Conservation (phyloP, 1,140 invertebrate species). For the Drosophila erecta region DNA sequence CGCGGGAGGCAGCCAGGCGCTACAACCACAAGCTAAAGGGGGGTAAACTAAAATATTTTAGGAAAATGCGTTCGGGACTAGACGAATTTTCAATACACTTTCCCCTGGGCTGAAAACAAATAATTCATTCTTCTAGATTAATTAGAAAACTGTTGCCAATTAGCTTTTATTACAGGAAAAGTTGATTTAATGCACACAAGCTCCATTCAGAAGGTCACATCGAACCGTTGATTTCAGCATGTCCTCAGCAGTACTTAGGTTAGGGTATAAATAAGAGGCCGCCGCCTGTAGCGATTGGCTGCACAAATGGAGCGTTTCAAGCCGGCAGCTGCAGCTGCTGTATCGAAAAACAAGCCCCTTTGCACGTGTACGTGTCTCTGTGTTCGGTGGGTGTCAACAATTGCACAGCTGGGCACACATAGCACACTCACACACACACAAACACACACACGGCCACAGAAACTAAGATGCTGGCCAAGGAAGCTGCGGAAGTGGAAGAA, state of each 20-base stretch:
- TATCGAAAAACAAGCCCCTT: slow-evolving; percentile 16
- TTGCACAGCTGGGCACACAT: slow-evolving; percentile 67
- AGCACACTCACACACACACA: background rate
- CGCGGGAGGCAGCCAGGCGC: slow-evolving; percentile 37
- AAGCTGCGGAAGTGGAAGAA: slow-evolving; percentile 50
- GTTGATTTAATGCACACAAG: no score
- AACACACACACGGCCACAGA: slow-evolving; percentile 27
- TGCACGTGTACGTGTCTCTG: slow-evolving; percentile 26
- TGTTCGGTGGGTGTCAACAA: slow-evolving; percentile 72
- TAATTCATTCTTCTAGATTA: background rate
- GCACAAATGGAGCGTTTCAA: slow-evolving; percentile 67
- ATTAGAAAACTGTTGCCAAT: background rate
- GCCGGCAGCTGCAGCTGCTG: slow-evolving; percentile 57
- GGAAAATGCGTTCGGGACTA: background rate
- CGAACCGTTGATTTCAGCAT: background rate
- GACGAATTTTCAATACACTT: background rate
- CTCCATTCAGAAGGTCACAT: background rate
- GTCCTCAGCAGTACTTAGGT: slow-evolving; percentile 2
- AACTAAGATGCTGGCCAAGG: slow-evolving; percentile 40
- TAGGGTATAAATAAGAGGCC: slow-evolving; percentile 31
- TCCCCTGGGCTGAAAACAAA: background rate
- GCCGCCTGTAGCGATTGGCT: slow-evolving; percentile 47
- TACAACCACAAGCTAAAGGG: slow-evolving; percentile 2
- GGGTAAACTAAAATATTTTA: slow-evolving; percentile 2
- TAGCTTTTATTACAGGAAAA: background rate